phyloP scores from a whole-genome alignment of 1,140 invertebrate genomes.

The Bombus difficillimus region DNA sequence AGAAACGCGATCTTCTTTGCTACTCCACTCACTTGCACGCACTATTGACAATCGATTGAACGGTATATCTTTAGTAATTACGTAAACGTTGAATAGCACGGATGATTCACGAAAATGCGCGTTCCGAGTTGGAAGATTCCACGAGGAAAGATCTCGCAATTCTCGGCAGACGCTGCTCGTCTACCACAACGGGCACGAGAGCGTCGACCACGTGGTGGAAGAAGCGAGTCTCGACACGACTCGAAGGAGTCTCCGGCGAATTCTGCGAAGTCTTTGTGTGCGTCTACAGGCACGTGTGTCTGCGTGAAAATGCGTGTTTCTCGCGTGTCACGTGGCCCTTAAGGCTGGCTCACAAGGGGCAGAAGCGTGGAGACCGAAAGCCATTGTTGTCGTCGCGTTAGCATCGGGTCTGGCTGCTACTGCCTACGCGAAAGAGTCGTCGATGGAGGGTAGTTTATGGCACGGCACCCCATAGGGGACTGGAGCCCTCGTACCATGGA shows the following conservation, averaged over 20 bases:
- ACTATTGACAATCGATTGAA: neutral
- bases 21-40: neutral
- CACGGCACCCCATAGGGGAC: constrained; percentile 77
- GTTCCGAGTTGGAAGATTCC: neutral
- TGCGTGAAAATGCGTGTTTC: constrained; percentile 34
- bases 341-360: constrained; percentile 53
- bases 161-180: neutral
- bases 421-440: constrained; percentile 39
- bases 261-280: constrained; percentile 39
- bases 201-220: constrained; percentile 38
- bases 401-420: constrained; percentile 11
- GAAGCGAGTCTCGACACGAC: constrained; percentile 11
- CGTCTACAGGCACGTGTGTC: neutral
- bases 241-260: constrained; percentile 46
- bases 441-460: constrained; percentile 74
- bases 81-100: no score
- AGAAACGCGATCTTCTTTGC: neutral
- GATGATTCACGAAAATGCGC: constrained; percentile 31
- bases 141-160: neutral
- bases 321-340: constrained; percentile 58
- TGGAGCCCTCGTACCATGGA: constrained; percentile 76
- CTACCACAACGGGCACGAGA: neutral
- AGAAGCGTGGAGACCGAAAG: constrained; percentile 20
- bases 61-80: neutral
- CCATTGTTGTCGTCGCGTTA: constrained; percentile 43